Evolutionary conservation across 2,888 invertebrate genomes (phyloP), one percentile per base, ranked within the genome.

Genomic region (Epiblema foenella): DNA sequence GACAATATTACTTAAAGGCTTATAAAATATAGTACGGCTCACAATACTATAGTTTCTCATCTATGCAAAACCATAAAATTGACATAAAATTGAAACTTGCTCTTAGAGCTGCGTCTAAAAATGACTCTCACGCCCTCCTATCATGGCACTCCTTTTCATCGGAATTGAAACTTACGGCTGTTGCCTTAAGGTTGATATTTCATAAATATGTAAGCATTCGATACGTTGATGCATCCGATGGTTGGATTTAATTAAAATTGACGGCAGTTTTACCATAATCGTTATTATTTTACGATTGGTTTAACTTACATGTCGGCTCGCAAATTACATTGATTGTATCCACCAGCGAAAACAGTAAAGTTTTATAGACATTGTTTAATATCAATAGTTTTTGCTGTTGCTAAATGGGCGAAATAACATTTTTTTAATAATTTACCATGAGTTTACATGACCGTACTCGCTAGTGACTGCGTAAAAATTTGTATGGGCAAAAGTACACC

Each of bases 201-300:
- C 12, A 20, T 10, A 4, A 0, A n/a, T 20, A 2, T 2, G 5
- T 2, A 3, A 9, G 12, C 17, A 33, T 37, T 20, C 20, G 8
- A 63, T 39, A 37, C 15, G 63, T 37, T 4, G 33, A 51, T 49
- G 49, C 33, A 29, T 18, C 18, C 3, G 0, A 49, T 33, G 18
- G 20, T 0, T 12, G 9, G 33, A 20, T 52, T 63, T 63, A 63
- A 63, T 63, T 51, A 52, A 63, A 63, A 18, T 52, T 63, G 63
- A 37, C 51, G 37, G 51, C 20, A 51, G 37, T 20, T 46, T 15
- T 42, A 46, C 68, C 42, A 51, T 62, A 68, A 68, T 68, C 68
- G 68, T 68, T 42, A 54, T 60, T 18, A 46, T 62, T 68, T 68
- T 60, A 68, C 60, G 60, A 54, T 68, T 46, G 60, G 60, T 57